Evolutionary conservation across 2,888 invertebrate genomes (phyloP).

Genomic region (Agonopterix arenella): DNA sequence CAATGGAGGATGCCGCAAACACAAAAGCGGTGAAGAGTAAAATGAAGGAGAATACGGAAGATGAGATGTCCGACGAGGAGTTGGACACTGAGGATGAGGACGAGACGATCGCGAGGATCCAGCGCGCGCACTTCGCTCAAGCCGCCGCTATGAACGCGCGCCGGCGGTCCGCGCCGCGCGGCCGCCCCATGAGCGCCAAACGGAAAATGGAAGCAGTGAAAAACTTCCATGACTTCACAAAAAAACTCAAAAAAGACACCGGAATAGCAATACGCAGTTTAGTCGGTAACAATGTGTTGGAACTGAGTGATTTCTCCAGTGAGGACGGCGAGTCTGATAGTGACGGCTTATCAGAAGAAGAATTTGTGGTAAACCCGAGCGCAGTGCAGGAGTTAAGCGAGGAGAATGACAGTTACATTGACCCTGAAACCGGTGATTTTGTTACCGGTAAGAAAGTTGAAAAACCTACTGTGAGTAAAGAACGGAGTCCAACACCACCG

Average conservation of each 20-base stretch:
- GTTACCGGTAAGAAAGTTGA: slow-evolving; percentile 38
- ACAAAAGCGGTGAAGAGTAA: slow-evolving; percentile 45
- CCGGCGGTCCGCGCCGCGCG: slow-evolving; percentile 48
- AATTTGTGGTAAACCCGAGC: slow-evolving; percentile 66
- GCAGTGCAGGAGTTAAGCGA: slow-evolving; percentile 65
- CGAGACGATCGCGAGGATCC: slow-evolving; percentile 67
- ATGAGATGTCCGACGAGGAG: slow-evolving; percentile 53
- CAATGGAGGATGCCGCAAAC: slow-evolving; percentile 56
- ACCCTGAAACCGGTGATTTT: slow-evolving; percentile 70
- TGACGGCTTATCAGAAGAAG: slow-evolving; percentile 70
- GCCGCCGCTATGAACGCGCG: slow-evolving; percentile 62
- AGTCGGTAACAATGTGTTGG: slow-evolving; percentile 67
- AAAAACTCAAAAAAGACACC: slow-evolving; percentile 71
- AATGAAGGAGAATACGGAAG: slow-evolving; percentile 39
- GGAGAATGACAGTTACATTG: slow-evolving; percentile 69
- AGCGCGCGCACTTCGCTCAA: slow-evolving; percentile 66
- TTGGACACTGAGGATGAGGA: slow-evolving; percentile 68
- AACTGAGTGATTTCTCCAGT: slow-evolving; percentile 68
- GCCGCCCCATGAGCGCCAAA: slow-evolving; percentile 66
- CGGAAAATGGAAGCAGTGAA: slow-evolving; percentile 72
- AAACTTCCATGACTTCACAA: slow-evolving; percentile 69
- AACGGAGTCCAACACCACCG: slow-evolving; percentile 12
- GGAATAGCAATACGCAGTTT: slow-evolving; percentile 68
- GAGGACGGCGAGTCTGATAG: slow-evolving; percentile 61
- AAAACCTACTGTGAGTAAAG: slow-evolving; percentile 18